Percentiles rank a stretch among this genome's conserved stretches.
Evolutionary conservation across 2,888 invertebrate species (phyloP).

Genomic region (Diaperis boleti): DNA sequence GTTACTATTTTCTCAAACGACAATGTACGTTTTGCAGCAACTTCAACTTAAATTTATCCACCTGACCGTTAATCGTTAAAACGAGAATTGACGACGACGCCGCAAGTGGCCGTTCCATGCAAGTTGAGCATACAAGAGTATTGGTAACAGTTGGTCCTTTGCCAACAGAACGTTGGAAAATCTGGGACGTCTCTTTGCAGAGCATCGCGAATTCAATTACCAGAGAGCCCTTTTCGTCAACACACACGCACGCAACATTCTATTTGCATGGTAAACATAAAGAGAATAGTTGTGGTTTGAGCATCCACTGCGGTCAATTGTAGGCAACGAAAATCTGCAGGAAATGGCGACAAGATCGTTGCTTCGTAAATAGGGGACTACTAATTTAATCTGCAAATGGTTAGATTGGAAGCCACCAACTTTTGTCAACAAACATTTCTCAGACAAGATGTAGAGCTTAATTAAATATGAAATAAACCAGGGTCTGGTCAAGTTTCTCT

Average conservation of each 20-base stretch:
- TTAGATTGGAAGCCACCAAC: constrained; percentile 12
- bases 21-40: neutral
- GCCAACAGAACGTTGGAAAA: constrained; percentile 35
- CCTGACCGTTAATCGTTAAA: constrained; percentile 14
- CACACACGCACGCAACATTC: constrained; percentile 40
- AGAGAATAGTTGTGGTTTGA: constrained; percentile 35
- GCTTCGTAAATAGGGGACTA: constrained; percentile 3
- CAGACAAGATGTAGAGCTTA: constrained; percentile 1
- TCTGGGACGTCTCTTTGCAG: constrained; percentile 37
- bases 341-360: constrained; percentile 17
- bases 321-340: neutral
- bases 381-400: constrained; percentile 21
- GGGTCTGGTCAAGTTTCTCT: neutral
- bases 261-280: constrained; percentile 47
- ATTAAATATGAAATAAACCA: constrained; percentile 16
- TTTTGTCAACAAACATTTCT: constrained; percentile 12
- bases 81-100: constrained; percentile 28
- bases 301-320: constrained; percentile 21
- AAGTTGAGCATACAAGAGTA: constrained; percentile 27
- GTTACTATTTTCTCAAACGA: neutral
- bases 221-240: constrained; percentile 38
- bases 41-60: constrained; percentile 19
- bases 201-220: constrained; percentile 44
- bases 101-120: constrained; percentile 17
- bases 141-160: constrained; percentile 34